Evolutionary conservation across 2,888 invertebrate genomes (phyloP).

Genomic region (Lottia scabra): DNA sequence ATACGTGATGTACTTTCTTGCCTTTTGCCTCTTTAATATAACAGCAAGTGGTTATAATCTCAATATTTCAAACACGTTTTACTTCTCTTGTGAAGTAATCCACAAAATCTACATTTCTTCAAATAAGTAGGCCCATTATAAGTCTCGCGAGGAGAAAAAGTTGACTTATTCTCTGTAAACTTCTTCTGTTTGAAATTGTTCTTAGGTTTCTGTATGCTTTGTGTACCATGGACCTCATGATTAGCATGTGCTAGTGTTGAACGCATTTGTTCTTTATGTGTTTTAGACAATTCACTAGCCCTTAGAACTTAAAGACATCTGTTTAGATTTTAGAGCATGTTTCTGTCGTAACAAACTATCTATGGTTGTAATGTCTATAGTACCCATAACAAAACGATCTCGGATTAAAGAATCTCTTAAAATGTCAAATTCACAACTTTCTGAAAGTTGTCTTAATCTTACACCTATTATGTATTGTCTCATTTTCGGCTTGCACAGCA

Average conservation of each 20-base stretch:
- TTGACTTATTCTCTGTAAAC: too few species aligned
- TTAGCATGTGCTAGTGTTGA: background rate
- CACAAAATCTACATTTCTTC: slow-evolving; percentile 31
- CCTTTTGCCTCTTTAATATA: too few species aligned
- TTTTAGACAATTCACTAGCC: background rate
- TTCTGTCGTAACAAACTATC: background rate
- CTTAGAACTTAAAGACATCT: background rate
- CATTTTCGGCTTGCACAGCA: slow-evolving; percentile 1
- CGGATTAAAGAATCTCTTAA: background rate
- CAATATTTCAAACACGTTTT: slow-evolving; percentile 29
- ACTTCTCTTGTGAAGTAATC: slow-evolving; percentile 30
- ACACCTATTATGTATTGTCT: background rate
- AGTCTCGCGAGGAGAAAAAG: too few species aligned
- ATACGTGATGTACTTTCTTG: background rate
- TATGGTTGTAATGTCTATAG: background rate
- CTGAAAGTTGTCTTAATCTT: background rate
- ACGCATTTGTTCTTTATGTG: background rate
- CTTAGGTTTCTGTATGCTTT: too few species aligned
- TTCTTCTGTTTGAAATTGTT: too few species aligned
- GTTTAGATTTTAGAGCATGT: background rate
- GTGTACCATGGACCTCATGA: background rate
- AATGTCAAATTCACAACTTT: background rate
- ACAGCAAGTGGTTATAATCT: slow-evolving; percentile 26
- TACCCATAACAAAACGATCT: background rate
- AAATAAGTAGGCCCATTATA: too few species aligned